A percentile compares a stretch with the other conserved stretches of the same genome.
Conservation (phyloP, 2,888 invertebrate species). For the Myopa tessellatipennis region DNA sequence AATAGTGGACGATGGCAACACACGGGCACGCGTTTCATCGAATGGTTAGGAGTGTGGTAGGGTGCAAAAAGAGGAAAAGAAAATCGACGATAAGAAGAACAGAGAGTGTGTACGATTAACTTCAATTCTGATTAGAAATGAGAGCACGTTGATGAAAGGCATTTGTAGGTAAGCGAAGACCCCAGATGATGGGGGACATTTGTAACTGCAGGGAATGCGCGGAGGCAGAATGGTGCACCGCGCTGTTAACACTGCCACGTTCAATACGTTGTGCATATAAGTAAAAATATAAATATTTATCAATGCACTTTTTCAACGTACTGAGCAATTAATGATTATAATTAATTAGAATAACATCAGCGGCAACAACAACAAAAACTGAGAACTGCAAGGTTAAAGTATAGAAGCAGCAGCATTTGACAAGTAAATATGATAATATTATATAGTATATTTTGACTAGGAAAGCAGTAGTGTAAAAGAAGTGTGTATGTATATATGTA, state of each 20-base stretch:
- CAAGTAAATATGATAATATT: conserved; percentile 5
- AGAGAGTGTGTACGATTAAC: conserved; percentile 19
- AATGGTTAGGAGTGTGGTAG: neutral
- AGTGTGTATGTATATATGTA: neutral
- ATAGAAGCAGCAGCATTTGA: neutral
- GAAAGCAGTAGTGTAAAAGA: neutral
- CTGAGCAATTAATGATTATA: conserved; percentile 19
- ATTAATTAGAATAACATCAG: conserved; percentile 32
- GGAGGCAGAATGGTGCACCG: neutral
- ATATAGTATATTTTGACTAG: neutral
- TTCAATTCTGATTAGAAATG: conserved; percentile 28
- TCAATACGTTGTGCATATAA: conserved; percentile 19
- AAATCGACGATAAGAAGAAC: neutral
- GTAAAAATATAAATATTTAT: conserved; percentile 35
- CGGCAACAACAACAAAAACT: conserved; percentile 26
- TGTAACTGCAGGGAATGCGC: conserved; percentile 1
- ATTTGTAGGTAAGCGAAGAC: conserved; percentile 32
- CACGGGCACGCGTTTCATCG: neutral
- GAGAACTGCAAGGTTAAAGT: conserved; percentile 29
- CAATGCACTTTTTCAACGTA: conserved; percentile 16
- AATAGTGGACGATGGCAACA: neutral
- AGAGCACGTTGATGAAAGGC: conserved; percentile 36
- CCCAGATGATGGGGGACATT: neutral
- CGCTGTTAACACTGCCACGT: neutral
- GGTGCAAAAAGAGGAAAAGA: conserved; percentile 11